Percentiles rank a stretch among this genome's conserved stretches.
Conservation (phyloP, 2,113 vertebrate genomes). For the Sinocyclocheilus rhinocerous region DNA sequence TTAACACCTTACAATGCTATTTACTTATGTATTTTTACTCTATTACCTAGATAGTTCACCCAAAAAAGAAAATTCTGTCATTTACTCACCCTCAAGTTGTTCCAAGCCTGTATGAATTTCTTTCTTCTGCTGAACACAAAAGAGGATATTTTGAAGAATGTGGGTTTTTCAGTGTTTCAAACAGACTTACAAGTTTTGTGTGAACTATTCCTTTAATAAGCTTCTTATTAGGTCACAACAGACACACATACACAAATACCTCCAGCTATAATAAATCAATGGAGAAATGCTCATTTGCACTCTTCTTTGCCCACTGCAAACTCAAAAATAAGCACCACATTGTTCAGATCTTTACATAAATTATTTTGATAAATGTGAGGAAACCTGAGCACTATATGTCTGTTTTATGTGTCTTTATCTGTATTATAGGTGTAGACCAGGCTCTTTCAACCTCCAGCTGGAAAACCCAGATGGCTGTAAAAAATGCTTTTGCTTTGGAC, state of each 20-base stretch:
- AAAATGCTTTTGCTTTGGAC: constrained; percentile 89
- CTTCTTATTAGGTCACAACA: neutral
- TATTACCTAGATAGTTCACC: too few species aligned
- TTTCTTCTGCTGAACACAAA: too few species aligned
- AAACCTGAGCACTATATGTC: neutral
- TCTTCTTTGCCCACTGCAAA: neutral
- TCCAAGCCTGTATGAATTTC: too few species aligned
- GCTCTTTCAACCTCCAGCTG: constrained; percentile 84
- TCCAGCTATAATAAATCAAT: neutral
- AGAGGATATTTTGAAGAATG: too few species aligned
- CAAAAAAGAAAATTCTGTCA: too few species aligned
- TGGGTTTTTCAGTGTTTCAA: too few species aligned
- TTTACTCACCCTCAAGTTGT: too few species aligned
- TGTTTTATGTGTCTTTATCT: constrained; percentile 19
- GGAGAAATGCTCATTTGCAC: neutral
- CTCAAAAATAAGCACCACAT: neutral
- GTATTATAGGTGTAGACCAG: constrained; percentile 83
- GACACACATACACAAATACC: neutral
- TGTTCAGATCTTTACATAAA: neutral
- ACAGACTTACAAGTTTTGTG: neutral
- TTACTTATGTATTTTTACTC: too few species aligned
- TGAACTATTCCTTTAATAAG: neutral
- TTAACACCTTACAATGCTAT: neutral
- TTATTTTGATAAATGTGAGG: neutral
- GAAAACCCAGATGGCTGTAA: constrained; percentile 81